phyloP scores from a whole-genome alignment of 2,113 vertebrate species.

The Brienomyrus brachyistius region DNA sequence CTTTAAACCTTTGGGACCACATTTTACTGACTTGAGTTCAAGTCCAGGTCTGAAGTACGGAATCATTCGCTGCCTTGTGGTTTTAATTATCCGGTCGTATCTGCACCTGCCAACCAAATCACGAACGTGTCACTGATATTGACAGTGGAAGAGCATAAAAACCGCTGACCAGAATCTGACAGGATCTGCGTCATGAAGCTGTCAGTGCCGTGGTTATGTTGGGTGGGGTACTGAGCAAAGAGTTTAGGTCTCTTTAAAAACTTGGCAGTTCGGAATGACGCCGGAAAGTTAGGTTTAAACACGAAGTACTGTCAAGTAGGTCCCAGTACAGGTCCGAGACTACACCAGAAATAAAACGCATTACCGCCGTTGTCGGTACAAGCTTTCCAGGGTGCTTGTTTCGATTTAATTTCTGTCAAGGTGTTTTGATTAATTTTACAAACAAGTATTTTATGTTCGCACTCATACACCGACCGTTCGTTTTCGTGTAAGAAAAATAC shows the following conservation, averaged over 20 bases:
- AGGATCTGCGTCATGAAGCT: neutral
- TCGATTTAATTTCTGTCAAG: neutral
- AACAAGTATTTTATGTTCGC: neutral
- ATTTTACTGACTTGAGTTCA: neutral
- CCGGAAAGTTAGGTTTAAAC: neutral
- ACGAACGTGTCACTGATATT: neutral
- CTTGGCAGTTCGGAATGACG: neutral
- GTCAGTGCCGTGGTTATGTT: neutral
- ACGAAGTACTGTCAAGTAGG: neutral
- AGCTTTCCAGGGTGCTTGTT: neutral
- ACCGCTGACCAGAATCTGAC: neutral
- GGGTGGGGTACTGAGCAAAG: neutral
- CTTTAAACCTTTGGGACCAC: neutral
- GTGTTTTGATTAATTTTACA: neutral
- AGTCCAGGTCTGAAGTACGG: neutral
- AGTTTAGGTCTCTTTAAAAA: neutral
- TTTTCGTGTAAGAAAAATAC: neutral
- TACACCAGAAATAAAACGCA: neutral
- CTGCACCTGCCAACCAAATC: slow-evolving; percentile 1
- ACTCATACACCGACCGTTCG: neutral
- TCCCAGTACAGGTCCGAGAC: neutral
- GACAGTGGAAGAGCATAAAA: neutral
- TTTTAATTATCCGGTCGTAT: neutral
- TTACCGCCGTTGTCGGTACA: neutral
- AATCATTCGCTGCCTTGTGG: neutral